Evolutionary conservation across 2,113 vertebrate genomes (phyloP).

Genomic region (Eurystomus gularis): DNA sequence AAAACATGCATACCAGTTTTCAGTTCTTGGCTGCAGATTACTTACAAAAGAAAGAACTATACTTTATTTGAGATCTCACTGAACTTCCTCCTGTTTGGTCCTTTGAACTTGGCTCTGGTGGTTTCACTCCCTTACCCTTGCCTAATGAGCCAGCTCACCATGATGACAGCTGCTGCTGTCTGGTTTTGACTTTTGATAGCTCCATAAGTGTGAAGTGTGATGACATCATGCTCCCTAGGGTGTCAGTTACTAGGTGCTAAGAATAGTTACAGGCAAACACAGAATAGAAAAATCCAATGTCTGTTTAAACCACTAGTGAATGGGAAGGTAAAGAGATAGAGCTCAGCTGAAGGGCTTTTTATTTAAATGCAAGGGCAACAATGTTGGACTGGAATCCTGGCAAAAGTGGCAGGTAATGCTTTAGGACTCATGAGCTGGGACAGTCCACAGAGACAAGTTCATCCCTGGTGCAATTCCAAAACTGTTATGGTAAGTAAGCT

Average conservation of each 20-base stretch:
- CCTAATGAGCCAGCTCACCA: background rate
- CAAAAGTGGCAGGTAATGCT: background rate
- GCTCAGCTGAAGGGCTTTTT: background rate
- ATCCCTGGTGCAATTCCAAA: background rate
- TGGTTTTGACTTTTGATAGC: constrained; percentile 31
- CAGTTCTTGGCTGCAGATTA: background rate
- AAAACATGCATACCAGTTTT: background rate
- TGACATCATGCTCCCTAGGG: constrained; percentile 62
- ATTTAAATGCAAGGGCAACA: background rate
- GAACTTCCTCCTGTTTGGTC: background rate
- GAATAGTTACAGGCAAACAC: constrained; percentile 64
- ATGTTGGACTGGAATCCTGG: background rate
- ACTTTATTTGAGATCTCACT: background rate
- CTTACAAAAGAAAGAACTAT: background rate
- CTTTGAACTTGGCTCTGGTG: background rate
- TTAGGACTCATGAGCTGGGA: background rate
- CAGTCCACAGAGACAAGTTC: background rate
- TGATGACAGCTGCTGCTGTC: constrained; percentile 31
- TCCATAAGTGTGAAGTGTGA: background rate
- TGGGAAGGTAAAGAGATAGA: background rate
- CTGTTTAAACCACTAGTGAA: constrained; percentile 12
- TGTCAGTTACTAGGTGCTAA: constrained; percentile 65
- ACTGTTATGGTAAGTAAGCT: constrained; percentile 38
- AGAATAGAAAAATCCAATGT: constrained; percentile 58
- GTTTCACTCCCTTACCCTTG: background rate